Evolutionary conservation across 2,888 invertebrate genomes (phyloP).

Genomic region (Papilio demoleus): DNA sequence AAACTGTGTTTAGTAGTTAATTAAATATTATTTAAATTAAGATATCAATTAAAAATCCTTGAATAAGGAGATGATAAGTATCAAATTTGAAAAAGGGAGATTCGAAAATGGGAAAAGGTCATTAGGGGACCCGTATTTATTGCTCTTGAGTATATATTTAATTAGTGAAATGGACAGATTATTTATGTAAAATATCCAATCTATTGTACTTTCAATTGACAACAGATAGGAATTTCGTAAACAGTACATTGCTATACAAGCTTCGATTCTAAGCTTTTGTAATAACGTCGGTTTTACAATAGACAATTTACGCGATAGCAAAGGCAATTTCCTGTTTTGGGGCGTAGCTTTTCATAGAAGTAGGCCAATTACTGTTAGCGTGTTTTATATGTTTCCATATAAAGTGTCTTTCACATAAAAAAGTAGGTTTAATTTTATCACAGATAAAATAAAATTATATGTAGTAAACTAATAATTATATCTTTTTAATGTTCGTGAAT

Average conservation of each 20-base stretch:
- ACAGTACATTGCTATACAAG: neutral
- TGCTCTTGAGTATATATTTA: neutral
- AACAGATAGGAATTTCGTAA: neutral
- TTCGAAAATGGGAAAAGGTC: too few relatives aligned
- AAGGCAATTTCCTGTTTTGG: conserved; percentile 1
- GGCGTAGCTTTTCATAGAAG: conserved; percentile 1
- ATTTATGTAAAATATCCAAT: neutral
- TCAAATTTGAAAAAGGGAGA: too few relatives aligned
- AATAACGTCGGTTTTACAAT: neutral
- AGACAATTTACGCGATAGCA: neutral
- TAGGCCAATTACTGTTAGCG: neutral
- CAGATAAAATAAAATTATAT: too few relatives aligned
- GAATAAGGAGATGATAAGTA: too few relatives aligned
- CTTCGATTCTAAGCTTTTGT: neutral
- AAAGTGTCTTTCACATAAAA: neutral
- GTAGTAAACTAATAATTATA: too few relatives aligned
- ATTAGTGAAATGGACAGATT: neutral
- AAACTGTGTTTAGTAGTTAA: too few relatives aligned
- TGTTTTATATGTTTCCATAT: neutral
- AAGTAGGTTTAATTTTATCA: too few relatives aligned
- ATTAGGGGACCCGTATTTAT: too few relatives aligned
- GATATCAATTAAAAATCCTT: too few relatives aligned
- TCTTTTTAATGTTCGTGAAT: too few relatives aligned
- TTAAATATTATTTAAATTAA: too few relatives aligned
- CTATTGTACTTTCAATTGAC: neutral